These are phyloP conservation scores for Tethya wilhelma DNA, from an alignment of 37 sponge, comb jelly and placozoan species.

Conservation along the genomic window DNA sequence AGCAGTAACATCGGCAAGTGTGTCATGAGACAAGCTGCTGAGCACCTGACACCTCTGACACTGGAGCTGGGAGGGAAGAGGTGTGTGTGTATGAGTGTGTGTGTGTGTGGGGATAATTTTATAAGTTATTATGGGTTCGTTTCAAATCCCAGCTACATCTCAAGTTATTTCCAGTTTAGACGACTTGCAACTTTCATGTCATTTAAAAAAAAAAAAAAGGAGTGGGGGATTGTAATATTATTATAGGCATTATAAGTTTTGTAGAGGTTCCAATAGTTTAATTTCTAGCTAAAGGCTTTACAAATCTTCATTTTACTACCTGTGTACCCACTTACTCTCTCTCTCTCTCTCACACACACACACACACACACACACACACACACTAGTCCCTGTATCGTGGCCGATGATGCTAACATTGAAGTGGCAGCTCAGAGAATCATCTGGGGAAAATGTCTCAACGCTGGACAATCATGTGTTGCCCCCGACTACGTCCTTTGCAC, in stretches of 20 bases:
- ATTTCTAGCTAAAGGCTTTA: background rate
- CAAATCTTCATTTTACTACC: background rate
- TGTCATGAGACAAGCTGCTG: slow-evolving; percentile 82
- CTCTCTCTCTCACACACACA: background rate
- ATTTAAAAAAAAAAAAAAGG: no score
- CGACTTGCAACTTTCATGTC: no score
- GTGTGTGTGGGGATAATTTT: no score
- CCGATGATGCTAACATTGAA: slow-evolving; percentile 73
- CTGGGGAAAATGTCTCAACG: slow-evolving; percentile 85
- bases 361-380: background rate
- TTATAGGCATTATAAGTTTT: no score
- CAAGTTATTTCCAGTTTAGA: no score
- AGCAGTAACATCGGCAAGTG: slow-evolving; percentile 62
- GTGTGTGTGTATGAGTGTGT: background rate
- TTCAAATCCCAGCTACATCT: no score
- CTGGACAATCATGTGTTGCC: slow-evolving; percentile 91
- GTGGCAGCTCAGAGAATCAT: slow-evolving; percentile 76
- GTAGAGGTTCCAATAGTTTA: background rate
- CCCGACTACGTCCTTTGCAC: slow-evolving; percentile 90
- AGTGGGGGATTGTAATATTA: no score
- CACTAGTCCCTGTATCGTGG: slow-evolving; percentile 61
- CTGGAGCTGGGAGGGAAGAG: slow-evolving; percentile 79
- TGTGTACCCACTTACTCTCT: background rate
- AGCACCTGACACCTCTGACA: slow-evolving; percentile 80
- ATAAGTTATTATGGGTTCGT: no score